phyloP scores from a whole-genome alignment of 2,888 invertebrate genomes.

The Meta bourneti region DNA sequence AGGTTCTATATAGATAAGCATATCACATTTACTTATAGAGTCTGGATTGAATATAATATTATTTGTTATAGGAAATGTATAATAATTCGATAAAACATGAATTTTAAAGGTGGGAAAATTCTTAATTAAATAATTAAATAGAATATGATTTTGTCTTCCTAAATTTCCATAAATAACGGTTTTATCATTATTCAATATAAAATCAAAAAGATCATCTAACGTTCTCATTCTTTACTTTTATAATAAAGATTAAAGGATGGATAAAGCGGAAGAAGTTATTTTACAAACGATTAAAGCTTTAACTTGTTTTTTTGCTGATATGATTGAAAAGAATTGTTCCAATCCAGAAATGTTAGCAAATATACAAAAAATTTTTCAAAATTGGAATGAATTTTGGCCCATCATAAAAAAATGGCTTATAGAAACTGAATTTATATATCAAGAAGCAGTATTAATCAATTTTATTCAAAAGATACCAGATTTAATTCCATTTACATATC shows the following conservation, averaged over 20 bases:
- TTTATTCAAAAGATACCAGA: slow-evolving; percentile 10
- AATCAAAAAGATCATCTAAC: slow-evolving; percentile 36
- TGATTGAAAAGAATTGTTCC: neutral
- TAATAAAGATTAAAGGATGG: neutral
- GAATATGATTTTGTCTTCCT: neutral
- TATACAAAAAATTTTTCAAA: neutral
- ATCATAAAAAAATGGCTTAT: neutral
- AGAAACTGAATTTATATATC: neutral
- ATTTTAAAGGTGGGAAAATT: slow-evolving; percentile 25
- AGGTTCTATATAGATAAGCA: slow-evolving; percentile 30
- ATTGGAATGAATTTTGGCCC: neutral
- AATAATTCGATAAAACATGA: slow-evolving; percentile 30
- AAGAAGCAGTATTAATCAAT: neutral
- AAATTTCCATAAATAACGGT: slow-evolving; percentile 42
- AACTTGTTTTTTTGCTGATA: slow-evolving; percentile 19
- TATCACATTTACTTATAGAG: slow-evolving; percentile 17
- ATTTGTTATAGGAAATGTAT: neutral
- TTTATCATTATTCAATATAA: slow-evolving; percentile 25
- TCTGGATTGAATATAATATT: neutral
- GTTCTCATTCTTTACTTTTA: slow-evolving; percentile 35
- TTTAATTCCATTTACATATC: slow-evolving; percentile 11
- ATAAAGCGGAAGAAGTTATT: slow-evolving; percentile 3
- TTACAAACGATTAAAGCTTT: neutral
- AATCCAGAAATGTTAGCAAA: neutral
- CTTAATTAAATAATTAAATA: slow-evolving; percentile 26